Base-by-base conservation (phyloP, 2,888 invertebrate genomes). In the Drosophila kanekoi region DNA sequence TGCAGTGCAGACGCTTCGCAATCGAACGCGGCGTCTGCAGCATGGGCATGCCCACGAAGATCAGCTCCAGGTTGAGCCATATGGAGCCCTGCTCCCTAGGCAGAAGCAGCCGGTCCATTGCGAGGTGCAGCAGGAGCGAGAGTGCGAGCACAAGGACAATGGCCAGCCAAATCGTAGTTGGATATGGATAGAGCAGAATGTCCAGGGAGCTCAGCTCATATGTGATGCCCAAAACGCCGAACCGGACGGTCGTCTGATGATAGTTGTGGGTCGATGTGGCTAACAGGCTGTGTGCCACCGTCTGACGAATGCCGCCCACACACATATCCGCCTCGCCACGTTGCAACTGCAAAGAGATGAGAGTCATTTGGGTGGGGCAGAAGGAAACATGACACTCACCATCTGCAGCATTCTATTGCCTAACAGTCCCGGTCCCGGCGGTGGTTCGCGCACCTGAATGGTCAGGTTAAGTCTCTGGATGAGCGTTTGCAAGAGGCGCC, bases 181-280 rank as follows among this genome's bases (percentile, higher is more conserved):
- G 61, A 62, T 83, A 89, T 0, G 89, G 89, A 58, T 72, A 89
- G 8, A 80, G 33, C 1, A 89, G 47, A 1, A 79, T 77, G 45
- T 79, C 77, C 37, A 76, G 20, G 4, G 89, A 79, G 38, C 52
- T 77, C 0, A 87, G 53, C 20, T 71, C 66, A 9, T 70, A 80
- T 44, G 53, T 73, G 37, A 61, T 38, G 14, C 65, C 58, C 3
- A 81, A 52, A 0, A 89, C 63, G 0, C 72, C 81, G 5, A 79
- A 71, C 0, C 87, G 69, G 4, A 85, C 44, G 9, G 66, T 61
- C 0, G 79, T 81, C 64, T 89, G 85, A 20, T 82, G 79, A 37
- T 85, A 84, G 9, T 72, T 89, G 44, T 77, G 52, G 2, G 91
- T 86, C 2, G 85, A 63, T 4, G 79, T 89, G 13, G 74, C 79